These are phyloP conservation scores for Hiodon tergisus DNA, from an alignment of 2,113 vertebrate genomes.

Conservation along the genomic window DNA sequence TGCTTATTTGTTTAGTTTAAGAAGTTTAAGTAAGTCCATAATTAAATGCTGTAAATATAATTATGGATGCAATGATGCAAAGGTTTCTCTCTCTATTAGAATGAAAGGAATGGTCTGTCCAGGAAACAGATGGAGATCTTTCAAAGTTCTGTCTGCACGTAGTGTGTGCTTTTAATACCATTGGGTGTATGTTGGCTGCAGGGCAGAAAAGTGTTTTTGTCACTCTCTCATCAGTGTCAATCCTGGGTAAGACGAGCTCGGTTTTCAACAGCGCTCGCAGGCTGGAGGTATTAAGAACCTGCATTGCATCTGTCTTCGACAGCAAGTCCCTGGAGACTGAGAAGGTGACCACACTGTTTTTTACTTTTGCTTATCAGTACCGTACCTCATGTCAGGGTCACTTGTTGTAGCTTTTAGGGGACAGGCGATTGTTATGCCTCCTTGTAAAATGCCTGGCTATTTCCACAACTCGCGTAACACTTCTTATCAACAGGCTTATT, in stretches of 20 bases:
- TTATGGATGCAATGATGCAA: too few relatives aligned
- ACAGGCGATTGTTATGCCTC: too few relatives aligned
- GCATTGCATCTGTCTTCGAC: conserved; percentile 92
- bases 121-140: too few relatives aligned
- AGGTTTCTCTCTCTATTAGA: too few relatives aligned
- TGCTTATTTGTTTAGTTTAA: too few relatives aligned
- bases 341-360: conserved; percentile 72
- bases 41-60: too few relatives aligned
- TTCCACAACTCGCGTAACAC: not conserved
- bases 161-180: not conserved
- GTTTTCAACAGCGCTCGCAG: conserved; percentile 96
- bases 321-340: conserved; percentile 94
- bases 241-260: conserved; percentile 78
- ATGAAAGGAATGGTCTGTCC: too few relatives aligned
- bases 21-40: too few relatives aligned
- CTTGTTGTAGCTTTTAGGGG: too few relatives aligned
- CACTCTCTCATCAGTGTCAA: conserved; percentile 67
- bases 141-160: too few relatives aligned
- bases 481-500: not conserved
- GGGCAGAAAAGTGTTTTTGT: not conserved
- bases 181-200: not conserved
- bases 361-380: conserved; percentile 8
- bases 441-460: too few relatives aligned
- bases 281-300: conserved; percentile 91
- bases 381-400: too few relatives aligned